phyloP scores from a whole-genome alignment of 2,888 invertebrate genomes.

The Eupithecia exiguata region DNA sequence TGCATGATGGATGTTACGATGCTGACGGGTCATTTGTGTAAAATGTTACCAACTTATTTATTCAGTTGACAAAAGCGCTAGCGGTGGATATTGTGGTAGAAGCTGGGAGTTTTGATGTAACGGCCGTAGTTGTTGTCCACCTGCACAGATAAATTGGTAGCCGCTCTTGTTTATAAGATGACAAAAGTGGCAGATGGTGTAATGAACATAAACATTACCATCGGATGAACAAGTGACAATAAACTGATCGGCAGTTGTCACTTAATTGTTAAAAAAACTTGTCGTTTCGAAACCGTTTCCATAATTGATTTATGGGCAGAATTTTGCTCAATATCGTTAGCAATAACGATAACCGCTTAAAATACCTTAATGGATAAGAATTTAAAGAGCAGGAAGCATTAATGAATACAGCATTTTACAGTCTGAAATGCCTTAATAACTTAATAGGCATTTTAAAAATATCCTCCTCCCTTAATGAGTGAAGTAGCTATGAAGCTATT shows the following conservation, averaged over 20 bases:
- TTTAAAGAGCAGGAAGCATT: not conserved
- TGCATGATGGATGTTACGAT: conserved; percentile 30
- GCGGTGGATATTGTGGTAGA: not conserved
- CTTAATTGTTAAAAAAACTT: not conserved
- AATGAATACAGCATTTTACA: not conserved
- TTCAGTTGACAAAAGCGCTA: not conserved
- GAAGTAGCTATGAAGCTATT: conserved; percentile 69
- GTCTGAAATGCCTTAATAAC: conserved; percentile 39
- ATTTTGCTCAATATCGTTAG: conserved; percentile 2
- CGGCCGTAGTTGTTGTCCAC: not conserved
- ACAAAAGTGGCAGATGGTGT: conserved; percentile 23
- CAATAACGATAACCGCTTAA: not conserved
- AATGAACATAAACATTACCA: conserved; percentile 14
- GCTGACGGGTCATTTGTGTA: conserved; percentile 34
- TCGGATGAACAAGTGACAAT: conserved; percentile 8
- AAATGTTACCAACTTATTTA: conserved; percentile 11
- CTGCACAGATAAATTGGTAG: conserved; percentile 3
- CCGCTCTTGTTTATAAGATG: conserved; percentile 9
- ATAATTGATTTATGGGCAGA: not conserved
- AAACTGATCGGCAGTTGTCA: conserved; percentile 2
- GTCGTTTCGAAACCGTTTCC: not conserved
- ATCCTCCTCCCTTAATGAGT: conserved; percentile 61
- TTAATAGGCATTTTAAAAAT: conserved; percentile 54
- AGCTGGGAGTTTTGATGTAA: not conserved
- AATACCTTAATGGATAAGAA: not conserved